phyloP scores from a whole-genome alignment of 1,140 invertebrate species.

The Seison nebaliae region DNA sequence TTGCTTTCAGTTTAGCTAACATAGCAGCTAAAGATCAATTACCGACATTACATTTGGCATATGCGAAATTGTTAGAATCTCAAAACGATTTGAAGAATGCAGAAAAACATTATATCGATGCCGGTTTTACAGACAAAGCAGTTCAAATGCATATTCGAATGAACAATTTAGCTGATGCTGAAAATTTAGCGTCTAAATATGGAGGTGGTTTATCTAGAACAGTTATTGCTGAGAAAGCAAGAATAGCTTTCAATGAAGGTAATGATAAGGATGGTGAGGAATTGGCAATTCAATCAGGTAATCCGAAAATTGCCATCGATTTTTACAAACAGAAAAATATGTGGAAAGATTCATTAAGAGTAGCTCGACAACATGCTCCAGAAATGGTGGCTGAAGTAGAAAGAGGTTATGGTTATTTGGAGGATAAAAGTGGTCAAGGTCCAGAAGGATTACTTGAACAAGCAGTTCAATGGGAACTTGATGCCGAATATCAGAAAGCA shows the following conservation, averaged over 20 bases:
- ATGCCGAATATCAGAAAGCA: constrained; percentile 41
- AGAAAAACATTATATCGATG: constrained; percentile 61
- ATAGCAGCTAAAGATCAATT: constrained; percentile 35
- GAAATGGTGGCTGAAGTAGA: constrained; percentile 44
- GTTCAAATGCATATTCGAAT: constrained; percentile 71
- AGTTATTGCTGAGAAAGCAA: constrained; percentile 56
- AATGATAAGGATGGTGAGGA: constrained; percentile 55
- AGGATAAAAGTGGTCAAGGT: constrained; percentile 3
- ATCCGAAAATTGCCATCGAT: constrained; percentile 65
- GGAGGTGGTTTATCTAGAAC: constrained; percentile 56
- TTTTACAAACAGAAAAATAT: constrained; percentile 43
- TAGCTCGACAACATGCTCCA: constrained; percentile 75
- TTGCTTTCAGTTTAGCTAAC: constrained; percentile 54
- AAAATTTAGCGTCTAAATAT: constrained; percentile 55
- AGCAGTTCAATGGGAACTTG: constrained; percentile 49
- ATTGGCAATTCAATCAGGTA: constrained; percentile 58
- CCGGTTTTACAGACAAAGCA: constrained; percentile 58
- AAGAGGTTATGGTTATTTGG: constrained; percentile 30
- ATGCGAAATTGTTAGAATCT: constrained; percentile 61
- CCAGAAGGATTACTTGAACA: constrained; percentile 32
- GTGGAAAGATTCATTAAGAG: constrained; percentile 73
- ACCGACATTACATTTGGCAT: constrained; percentile 51
- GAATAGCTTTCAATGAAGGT: constrained; percentile 43
- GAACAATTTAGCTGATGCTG: constrained; percentile 54
- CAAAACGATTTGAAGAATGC: constrained; percentile 61